These are phyloP conservation scores for Cyrtodaria siliqua DNA, from an alignment of 2,888 invertebrate genomes.

Conservation along the genomic window DNA sequence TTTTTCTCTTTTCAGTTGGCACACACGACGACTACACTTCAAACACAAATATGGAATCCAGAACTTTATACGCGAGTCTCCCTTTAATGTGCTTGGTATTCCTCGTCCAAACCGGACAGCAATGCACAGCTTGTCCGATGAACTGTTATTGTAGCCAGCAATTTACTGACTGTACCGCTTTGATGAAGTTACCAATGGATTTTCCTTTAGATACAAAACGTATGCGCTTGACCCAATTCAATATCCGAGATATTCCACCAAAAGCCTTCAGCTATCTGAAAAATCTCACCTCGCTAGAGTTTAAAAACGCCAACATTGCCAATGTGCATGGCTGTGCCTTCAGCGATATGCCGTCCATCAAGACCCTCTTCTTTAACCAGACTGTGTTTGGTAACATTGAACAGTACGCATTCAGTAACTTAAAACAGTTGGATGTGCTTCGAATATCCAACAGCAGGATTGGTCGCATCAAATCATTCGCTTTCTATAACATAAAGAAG, in stretches of 20 bases:
- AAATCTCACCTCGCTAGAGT: slow-evolving; percentile 40
- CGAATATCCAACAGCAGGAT: slow-evolving; percentile 42
- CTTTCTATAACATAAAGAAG: slow-evolving; percentile 30
- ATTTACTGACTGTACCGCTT: slow-evolving; percentile 38
- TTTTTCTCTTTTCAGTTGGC: no score
- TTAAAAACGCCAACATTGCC: slow-evolving; percentile 46
- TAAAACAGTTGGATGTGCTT: slow-evolving; percentile 27
- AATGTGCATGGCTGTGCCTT: slow-evolving; percentile 49
- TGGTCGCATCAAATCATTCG: slow-evolving; percentile 48
- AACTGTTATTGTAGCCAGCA: slow-evolving; percentile 43
- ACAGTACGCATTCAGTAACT: slow-evolving; percentile 54
- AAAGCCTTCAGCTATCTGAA: slow-evolving; percentile 40
- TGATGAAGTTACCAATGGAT: slow-evolving; percentile 42
- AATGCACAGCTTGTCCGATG: slow-evolving; percentile 45
- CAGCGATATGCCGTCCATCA: slow-evolving; percentile 21
- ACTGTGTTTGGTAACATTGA: slow-evolving; percentile 49
- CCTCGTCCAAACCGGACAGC: no score
- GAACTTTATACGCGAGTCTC: no score
- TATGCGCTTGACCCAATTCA: slow-evolving; percentile 38
- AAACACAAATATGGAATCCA: no score
- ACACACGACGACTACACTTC: no score
- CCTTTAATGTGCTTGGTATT: no score
- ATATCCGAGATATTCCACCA: slow-evolving; percentile 46
- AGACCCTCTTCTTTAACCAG: slow-evolving; percentile 38
- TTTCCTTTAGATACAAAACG: slow-evolving; percentile 34